A percentile compares a stretch with the other conserved stretches of the same genome.
These are phyloP conservation scores for Phylloscopus collybita DNA, from an alignment of 2,797 vertebrate genomes.

Conservation along the genomic window DNA sequence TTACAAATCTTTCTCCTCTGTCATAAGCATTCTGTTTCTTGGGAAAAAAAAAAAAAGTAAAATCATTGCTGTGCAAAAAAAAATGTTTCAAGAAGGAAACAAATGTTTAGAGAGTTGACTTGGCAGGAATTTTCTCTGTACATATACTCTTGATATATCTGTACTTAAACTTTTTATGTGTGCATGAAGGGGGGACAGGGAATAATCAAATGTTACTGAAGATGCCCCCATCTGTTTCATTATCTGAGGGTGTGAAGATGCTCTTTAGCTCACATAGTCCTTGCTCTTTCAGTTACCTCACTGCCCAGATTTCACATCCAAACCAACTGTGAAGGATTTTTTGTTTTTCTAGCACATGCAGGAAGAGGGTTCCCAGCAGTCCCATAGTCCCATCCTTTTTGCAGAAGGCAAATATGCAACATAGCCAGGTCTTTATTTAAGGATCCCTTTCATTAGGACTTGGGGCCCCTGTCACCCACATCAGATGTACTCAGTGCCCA, in stretches of 20 bases:
- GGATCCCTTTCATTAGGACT: not conserved
- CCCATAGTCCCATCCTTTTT: not conserved
- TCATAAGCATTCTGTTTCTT: constrained; percentile 29
- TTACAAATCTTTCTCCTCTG: not conserved
- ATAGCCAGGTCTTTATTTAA: not conserved
- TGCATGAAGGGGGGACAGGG: not conserved
- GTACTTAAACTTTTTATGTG: not conserved
- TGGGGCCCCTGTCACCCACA: not conserved
- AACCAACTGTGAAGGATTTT: not conserved
- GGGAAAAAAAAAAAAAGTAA: not conserved
- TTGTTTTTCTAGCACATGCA: not conserved
- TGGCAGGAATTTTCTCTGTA: constrained; percentile 3
- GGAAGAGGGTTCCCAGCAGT: not conserved
- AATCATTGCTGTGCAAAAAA: not conserved
- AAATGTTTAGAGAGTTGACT: constrained; percentile 25
- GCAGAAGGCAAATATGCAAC: not conserved
- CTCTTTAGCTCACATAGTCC: not conserved
- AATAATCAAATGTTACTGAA: constrained; percentile 5
- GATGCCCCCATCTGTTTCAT: constrained; percentile 14
- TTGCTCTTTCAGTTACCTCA: not conserved
- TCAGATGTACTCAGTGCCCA: not conserved
- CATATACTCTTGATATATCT: not conserved
- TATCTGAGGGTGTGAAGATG: not conserved
- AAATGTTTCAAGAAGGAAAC: not conserved
- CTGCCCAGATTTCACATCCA: constrained; percentile 13